phyloP scores from a whole-genome alignment of 2,113 vertebrate genomes.

The Channa maculata region DNA sequence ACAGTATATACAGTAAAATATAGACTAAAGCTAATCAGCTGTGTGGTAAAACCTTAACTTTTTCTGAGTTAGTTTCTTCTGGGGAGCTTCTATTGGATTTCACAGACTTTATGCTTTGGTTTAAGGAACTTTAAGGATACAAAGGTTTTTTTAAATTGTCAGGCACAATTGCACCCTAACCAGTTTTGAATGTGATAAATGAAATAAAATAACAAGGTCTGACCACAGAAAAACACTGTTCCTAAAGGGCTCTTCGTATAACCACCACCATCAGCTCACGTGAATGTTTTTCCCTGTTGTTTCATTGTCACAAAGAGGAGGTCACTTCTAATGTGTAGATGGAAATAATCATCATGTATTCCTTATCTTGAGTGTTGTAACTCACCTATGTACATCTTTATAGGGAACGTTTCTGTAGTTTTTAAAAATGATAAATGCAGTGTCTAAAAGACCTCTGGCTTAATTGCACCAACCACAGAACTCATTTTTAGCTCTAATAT shows the following conservation, averaged over 20 bases:
- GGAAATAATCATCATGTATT: neutral
- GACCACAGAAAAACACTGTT: neutral
- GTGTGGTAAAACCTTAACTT: constrained; percentile 32
- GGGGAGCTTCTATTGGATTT: neutral
- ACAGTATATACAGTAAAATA: constrained; percentile 33
- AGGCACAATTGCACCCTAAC: neutral
- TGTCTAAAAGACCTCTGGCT: neutral
- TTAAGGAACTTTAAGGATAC: constrained; percentile 28
- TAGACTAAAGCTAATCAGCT: constrained; percentile 31
- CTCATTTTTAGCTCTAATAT: neutral
- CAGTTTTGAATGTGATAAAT: neutral
- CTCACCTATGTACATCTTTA: constrained; percentile 26
- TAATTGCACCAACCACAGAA: neutral
- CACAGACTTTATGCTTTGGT: constrained; percentile 23
- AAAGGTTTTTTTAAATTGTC: neutral
- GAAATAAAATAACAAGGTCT: neutral
- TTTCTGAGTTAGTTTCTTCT: neutral
- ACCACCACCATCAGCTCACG: neutral
- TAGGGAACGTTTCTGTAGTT: constrained; percentile 1
- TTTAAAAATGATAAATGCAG: neutral
- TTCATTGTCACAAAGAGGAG: constrained; percentile 10
- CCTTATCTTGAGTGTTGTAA: constrained; percentile 4
- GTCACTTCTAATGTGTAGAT: neutral
- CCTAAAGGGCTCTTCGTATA: neutral
- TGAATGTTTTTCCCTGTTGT: neutral